A percentile compares a stretch with the other conserved stretches of the same genome.
phyloP scores from a whole-genome alignment of 2,113 vertebrate species.

The Hippocampus guttulatus region DNA sequence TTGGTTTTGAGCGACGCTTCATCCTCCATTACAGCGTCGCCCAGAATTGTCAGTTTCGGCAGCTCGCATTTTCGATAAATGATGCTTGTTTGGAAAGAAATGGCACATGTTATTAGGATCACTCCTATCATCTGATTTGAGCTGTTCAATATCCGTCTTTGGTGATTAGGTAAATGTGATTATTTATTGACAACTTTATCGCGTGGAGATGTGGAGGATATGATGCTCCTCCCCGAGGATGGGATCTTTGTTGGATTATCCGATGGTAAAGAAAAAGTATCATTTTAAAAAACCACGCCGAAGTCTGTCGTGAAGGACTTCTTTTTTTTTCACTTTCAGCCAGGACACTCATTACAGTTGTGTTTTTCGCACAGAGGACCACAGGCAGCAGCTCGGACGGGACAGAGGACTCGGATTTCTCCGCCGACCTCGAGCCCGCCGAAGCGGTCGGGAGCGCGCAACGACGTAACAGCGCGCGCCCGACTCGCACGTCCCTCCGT shows the following conservation, averaged over 20 bases:
- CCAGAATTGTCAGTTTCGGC: neutral
- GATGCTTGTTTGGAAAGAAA: neutral
- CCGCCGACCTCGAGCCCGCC: constrained; percentile 87
- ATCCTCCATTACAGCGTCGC: neutral
- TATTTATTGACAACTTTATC: constrained; percentile 10
- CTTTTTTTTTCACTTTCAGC: neutral
- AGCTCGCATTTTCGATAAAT: neutral
- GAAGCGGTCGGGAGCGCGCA: constrained; percentile 80
- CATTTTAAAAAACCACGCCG: too few relatives aligned
- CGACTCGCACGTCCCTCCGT: constrained; percentile 87
- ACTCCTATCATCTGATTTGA: neutral
- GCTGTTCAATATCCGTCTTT: neutral
- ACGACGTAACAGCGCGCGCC: constrained; percentile 78
- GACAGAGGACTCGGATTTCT: constrained; percentile 96
- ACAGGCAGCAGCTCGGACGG: constrained; percentile 95
- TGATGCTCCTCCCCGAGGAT: constrained; percentile 32
- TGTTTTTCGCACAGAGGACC: constrained; percentile 73
- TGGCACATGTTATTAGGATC: neutral
- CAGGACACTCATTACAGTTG: neutral
- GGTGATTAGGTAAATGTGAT: neutral
- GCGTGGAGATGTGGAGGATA: constrained; percentile 5
- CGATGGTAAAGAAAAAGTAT: constrained; percentile 29
- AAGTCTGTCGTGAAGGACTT: neutral
- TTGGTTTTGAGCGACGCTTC: constrained; percentile 1
- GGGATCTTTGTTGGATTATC: constrained; percentile 57